Conservation (phyloP, 2,113 vertebrate genomes). For the Elephas maximus region DNA sequence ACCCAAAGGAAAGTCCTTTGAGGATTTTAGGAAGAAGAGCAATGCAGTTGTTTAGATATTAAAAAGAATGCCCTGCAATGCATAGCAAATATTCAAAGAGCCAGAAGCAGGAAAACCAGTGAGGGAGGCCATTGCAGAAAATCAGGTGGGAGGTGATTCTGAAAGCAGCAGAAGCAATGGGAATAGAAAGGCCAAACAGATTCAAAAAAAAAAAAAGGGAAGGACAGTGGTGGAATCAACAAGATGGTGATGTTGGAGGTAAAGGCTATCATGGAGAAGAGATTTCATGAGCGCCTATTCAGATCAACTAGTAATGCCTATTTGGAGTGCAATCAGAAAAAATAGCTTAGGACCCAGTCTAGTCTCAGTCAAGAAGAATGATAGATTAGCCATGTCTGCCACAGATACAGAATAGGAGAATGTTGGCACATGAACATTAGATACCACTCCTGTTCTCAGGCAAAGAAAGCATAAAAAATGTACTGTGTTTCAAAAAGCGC, state of each 20-base stretch:
- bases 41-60: neutral
- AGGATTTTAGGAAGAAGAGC: neutral
- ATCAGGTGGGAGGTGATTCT: neutral
- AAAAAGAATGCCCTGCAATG: neutral
- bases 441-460: neutral
- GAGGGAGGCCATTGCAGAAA: neutral
- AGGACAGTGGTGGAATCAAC: neutral
- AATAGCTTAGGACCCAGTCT: neutral
- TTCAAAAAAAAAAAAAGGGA: neutral
- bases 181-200: neutral
- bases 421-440: neutral
- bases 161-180: neutral
- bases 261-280: neutral
- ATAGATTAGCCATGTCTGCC: neutral
- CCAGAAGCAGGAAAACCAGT: conserved; percentile 11
- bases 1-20: neutral
- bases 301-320: neutral
- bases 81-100: neutral
- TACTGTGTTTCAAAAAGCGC: neutral
- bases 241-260: neutral
- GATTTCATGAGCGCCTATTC: neutral
- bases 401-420: neutral
- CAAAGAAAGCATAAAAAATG: neutral
- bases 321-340: neutral
- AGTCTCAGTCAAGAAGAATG: neutral